These are phyloP conservation scores for Serilophus lunatus DNA, from an alignment of 2,113 vertebrate species.

Conservation along the genomic window DNA sequence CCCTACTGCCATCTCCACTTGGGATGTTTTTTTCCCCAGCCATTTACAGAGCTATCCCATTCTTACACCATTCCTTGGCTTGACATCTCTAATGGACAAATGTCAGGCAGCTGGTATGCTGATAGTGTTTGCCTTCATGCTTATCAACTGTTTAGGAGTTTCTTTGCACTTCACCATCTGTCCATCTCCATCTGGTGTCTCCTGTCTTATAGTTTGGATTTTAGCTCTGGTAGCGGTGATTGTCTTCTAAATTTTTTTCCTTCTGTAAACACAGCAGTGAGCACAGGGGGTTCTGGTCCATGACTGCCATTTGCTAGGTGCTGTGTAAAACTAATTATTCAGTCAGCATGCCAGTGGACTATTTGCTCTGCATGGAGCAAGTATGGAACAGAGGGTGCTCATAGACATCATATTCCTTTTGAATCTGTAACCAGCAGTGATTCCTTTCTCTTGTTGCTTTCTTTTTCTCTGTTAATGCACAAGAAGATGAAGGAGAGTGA, in stretches of 20 bases:
- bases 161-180: constrained; percentile 54
- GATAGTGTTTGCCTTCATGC: constrained; percentile 36
- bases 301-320: not conserved
- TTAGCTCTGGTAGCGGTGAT: not conserved
- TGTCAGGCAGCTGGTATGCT: constrained; percentile 36
- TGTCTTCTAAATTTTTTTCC: not conserved
- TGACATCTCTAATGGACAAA: constrained; percentile 29
- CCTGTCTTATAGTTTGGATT: not conserved
- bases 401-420: not conserved
- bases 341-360: not conserved
- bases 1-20: not conserved
- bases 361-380: not conserved
- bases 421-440: not conserved
- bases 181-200: constrained; percentile 52
- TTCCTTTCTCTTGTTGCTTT: not conserved
- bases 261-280: not conserved
- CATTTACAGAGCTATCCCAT: not conserved
- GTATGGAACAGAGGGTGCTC: not conserved
- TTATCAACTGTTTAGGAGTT: constrained; percentile 42
- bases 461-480: not conserved
- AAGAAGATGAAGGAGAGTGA: not conserved
- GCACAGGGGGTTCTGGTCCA: not conserved
- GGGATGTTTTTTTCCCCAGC: not conserved
- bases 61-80: not conserved
- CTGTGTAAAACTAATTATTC: not conserved